Evolutionary conservation across 2,888 invertebrate species (phyloP), one percentile per base, ranked within the genome.

Genomic region (Merodon equestris): DNA sequence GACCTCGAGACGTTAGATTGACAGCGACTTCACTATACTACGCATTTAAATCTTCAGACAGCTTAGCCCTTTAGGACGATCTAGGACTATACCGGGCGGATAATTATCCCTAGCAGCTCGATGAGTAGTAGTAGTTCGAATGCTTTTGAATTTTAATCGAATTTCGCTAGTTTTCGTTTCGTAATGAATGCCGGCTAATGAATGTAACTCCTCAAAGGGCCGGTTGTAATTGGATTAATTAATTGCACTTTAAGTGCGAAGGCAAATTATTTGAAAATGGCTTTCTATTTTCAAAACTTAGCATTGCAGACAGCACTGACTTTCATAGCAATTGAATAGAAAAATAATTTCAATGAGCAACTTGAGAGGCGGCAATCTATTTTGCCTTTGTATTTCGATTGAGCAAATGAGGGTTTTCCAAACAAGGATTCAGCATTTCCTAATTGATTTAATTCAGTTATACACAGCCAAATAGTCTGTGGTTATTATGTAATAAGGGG

Each of bases 91-190:
- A 48, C 48, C 19, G 13, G 14, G 18, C 5, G 17, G 17, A 51
- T 34, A 38, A 12, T 19, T 17, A 50, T n/a, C 40, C 50, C 36
- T 14, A 60, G 60, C 38, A 12, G n/a, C 34, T 44, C 12, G 36
- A 18, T 14, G 10, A 34, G 60, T 13, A 14, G 42, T 27, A 17
- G 42, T 44, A 45, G 51, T 58, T 60, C 47, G 45, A 51, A 50
- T 60, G 54, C 34, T 53, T 75, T 75, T 64, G 64, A 71, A 58
- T 60, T 54, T 76, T 71, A 66, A 75, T 70, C 64, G 54, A 70
- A 76, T 64, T 19, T 34, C 4, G 27, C 27, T 53, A 76, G 44
- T 76, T 76, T 76, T 15, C 71, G 53, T 64, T 71, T 76, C 71
- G 71, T 64, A 54, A 54, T 64, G 38, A 64, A 66, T 58, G 44